Evolutionary conservation across 2,888 invertebrate genomes (phyloP), one percentile per base, ranked within the genome.

Genomic region (Syritta pipiens): DNA sequence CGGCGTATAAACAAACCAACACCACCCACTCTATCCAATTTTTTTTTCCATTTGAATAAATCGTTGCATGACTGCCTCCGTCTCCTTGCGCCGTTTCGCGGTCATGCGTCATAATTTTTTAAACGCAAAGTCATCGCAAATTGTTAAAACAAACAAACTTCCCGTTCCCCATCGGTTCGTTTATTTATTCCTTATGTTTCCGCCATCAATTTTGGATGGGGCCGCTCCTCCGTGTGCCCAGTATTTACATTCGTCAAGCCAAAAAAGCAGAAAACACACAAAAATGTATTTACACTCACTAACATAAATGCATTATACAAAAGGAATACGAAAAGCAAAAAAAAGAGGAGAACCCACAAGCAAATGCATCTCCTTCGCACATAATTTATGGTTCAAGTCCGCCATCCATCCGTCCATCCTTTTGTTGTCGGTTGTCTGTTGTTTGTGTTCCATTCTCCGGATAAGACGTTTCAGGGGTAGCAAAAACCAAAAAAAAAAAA

Each of bases 331-430:
- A 12, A 12, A 65, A 44, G 44, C 24, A 44, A 55, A 35, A n/a
- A n/a, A n/a, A n/a, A n/a, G n/a, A n/a, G n/a, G n/a, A n/a, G n/a
- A n/a, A n/a, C n/a, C 49, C 9, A 30, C 42, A 51, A 55, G 35
- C 20, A 44, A 46, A 57, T 69, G 55, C 76, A 76, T 62, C 62
- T 60, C 48, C 48, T 62, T 62, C 53, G 48, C 69, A 69, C 55
- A 69, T 69, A 57, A 76, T 76, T 76, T 69, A 76, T 69, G 49
- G 62, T 30, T 19, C 28, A 63, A 69, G 57, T 69, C 22, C 24
- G 55, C 51, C 22, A 37, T 57, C 42, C 59, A 32, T 60, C 42
- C 51, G 6, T 32, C 32, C 32, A 17, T 42, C 32, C 24, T 4
- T 51, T 20, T 6, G n/a, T n/a, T n/a, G 22, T 42, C 40, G 42